These are phyloP conservation scores for Notechis scutatus DNA, from an alignment of 2,113 vertebrate species.

Conservation along the genomic window DNA sequence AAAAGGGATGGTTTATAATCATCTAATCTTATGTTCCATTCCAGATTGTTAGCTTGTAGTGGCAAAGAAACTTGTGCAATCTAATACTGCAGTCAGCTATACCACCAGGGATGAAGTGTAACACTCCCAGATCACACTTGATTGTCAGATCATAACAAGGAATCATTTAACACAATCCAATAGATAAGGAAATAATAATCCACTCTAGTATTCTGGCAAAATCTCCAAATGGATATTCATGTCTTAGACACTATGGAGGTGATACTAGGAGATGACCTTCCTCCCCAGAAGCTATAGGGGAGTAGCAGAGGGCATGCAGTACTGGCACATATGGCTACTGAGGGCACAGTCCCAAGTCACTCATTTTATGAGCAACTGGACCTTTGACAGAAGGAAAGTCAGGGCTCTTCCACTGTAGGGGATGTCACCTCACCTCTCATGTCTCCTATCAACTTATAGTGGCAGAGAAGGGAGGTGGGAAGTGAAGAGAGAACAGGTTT, in stretches of 20 bases:
- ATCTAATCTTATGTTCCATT: not conserved
- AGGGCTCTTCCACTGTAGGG: not conserved
- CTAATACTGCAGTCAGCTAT: not conserved
- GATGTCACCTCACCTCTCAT: not conserved
- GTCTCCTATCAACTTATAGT: not conserved
- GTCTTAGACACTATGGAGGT: not conserved
- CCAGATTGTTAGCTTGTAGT: not conserved
- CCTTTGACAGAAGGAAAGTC: not conserved
- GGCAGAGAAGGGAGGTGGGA: not conserved
- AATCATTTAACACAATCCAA: not conserved
- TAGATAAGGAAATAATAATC: not conserved
- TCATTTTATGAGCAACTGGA: not conserved
- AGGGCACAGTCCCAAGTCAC: not conserved
- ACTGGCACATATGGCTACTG: not conserved
- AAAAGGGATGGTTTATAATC: not conserved
- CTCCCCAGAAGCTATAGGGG: not conserved
- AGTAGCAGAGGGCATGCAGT: not conserved
- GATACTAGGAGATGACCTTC: not conserved
- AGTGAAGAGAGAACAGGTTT: not conserved
- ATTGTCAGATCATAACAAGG: not conserved
- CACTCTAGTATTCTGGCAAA: not conserved
- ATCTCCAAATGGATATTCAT: not conserved
- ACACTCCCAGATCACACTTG: not conserved
- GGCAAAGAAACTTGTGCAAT: not conserved
- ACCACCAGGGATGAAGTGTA: not conserved